These are phyloP conservation scores for Agrypnia vestita DNA, from an alignment of 1,140 invertebrate genomes.

Conservation along the genomic window DNA sequence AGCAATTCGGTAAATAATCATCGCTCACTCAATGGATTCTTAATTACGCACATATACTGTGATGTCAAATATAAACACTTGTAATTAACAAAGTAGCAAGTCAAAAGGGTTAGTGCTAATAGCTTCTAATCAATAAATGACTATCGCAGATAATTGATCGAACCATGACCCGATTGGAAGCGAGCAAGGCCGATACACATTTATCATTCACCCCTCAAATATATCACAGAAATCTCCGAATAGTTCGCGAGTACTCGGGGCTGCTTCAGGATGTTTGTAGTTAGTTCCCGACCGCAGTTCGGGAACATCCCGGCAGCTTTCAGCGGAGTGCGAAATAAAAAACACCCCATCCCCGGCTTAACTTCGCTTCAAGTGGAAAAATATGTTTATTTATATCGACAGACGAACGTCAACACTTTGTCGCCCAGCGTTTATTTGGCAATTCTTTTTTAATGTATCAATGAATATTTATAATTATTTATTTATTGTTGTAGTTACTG, in stretches of 20 bases:
- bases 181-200: slow-evolving; percentile 19
- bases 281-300: slow-evolving; percentile 34
- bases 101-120: no score
- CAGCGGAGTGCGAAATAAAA: slow-evolving; percentile 37
- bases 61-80: no score
- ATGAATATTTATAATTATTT: not conserved
- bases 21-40: no score
- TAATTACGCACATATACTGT: no score
- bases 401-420: slow-evolving; percentile 1
- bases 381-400: slow-evolving; percentile 43
- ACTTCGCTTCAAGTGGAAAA: slow-evolving; percentile 38
- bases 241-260: slow-evolving; percentile 32
- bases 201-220: slow-evolving; percentile 28
- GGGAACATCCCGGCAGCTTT: slow-evolving; percentile 23
- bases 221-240: slow-evolving; percentile 10
- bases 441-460: slow-evolving; percentile 4
- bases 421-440: not conserved
- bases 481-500: not conserved
- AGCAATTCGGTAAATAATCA: no score
- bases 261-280: slow-evolving; percentile 39
- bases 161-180: no score
- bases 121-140: no score
- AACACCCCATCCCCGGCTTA: slow-evolving; percentile 24
- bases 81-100: no score
- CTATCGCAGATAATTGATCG: no score